Base-by-base conservation (phyloP, 1,140 invertebrate species). In the Drosophila orena region DNA sequence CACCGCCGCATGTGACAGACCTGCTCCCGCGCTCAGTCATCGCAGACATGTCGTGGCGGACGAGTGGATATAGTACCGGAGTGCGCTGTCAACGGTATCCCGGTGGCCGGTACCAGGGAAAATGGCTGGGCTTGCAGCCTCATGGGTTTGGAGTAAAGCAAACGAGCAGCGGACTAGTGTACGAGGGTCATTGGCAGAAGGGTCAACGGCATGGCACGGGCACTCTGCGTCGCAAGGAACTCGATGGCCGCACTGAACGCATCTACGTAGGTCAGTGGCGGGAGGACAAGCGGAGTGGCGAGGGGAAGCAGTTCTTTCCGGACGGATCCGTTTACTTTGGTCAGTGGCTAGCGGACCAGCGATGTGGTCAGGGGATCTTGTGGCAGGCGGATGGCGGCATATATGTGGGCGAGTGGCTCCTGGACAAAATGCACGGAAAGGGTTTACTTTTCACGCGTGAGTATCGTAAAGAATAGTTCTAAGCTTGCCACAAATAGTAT, bases 341-440 rank as follows among this genome's bases (percentile, higher is more conserved):
- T 1, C 71, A 88, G 43, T 95, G 94, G 94, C 74, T 85, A 22
- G 46, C 20, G 43, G 94, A 94, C 53, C 93, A 93, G 69, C 92
- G 94, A 10, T 88, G 95, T 47, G 95, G 95, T 0, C 93, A 94
- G 64, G 96, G 95, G 3, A 91, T 93, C 20, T 91, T 94, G 53
- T 94, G 94, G 94, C 92, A 93, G 66, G 55, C 75, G 0, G 91
- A 94, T 81, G 93, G 93, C 3, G 81, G 91, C 11, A 93, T 93
- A 76, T 95, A 94, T 66, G 91, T 94, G 44, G 94, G 94, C 1
- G 77, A 74, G 27, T 94, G 93, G 93, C 77, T 68, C 1, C 70
- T 90, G 4, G 89, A 93, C 77, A 53, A 77, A n/a, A 85, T 77
- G 52, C 84, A 94, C 61, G 93, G 93, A 4, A 54, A 60, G 5